Conservation (phyloP, 2,797 vertebrate genomes). For the Denticeps clupeoides region DNA sequence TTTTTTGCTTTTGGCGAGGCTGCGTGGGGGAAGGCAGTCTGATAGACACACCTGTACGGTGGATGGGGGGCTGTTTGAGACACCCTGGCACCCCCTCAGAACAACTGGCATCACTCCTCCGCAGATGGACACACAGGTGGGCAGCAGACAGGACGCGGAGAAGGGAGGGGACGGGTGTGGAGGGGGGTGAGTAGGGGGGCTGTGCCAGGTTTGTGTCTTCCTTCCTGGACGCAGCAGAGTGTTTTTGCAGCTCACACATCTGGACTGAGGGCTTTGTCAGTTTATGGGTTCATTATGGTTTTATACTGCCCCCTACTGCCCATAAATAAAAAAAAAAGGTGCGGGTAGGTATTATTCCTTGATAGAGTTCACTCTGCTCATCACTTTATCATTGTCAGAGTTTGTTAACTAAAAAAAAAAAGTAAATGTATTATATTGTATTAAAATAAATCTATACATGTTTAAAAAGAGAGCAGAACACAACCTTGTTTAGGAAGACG, state of each 20-base stretch:
- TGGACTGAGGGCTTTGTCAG: constrained; percentile 39
- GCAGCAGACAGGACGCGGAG: constrained; percentile 46
- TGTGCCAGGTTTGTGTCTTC: constrained; percentile 59
- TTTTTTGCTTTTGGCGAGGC: background rate
- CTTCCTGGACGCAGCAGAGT: constrained; percentile 29
- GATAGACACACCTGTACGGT: constrained; percentile 28
- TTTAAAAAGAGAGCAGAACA: no score
- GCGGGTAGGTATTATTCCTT: no score
- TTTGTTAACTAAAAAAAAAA: no score
- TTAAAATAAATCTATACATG: no score
- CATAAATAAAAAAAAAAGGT: no score
- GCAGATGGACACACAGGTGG: constrained; percentile 72
- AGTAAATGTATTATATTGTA: no score
- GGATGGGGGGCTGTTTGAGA: constrained; percentile 47
- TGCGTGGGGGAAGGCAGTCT: constrained; percentile 10
- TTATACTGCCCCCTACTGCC: constrained; percentile 51
- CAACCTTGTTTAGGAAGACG: no score
- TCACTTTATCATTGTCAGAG: no score
- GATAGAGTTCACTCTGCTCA: no score
- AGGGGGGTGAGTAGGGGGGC: constrained; percentile 5
- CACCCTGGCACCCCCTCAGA: constrained; percentile 56
- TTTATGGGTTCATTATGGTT: constrained; percentile 34
- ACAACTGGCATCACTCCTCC: constrained; percentile 57
- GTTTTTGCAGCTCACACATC: constrained; percentile 45
- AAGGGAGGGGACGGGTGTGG: constrained; percentile 22